Evolutionary conservation across 2,797 vertebrate genomes (phyloP).

Genomic region (Parambassis ranga): DNA sequence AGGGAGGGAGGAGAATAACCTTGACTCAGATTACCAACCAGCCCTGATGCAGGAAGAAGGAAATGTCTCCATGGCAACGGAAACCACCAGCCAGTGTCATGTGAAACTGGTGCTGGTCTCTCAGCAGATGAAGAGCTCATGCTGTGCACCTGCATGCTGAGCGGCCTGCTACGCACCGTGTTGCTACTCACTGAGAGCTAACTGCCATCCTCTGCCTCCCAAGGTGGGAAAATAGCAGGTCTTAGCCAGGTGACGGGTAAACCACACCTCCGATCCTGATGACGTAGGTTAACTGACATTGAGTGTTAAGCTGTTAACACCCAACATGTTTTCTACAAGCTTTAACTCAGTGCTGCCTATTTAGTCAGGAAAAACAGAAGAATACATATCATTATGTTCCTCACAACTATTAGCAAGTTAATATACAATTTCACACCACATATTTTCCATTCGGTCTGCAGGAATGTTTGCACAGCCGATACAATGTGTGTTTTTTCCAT

Average conservation of each 20-base stretch:
- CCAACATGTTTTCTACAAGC: neutral
- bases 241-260: constrained; percentile 32
- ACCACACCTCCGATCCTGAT: neutral
- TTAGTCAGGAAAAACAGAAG: neutral
- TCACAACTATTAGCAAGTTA: neutral
- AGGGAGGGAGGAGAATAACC: constrained; percentile 80
- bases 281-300: neutral
- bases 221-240: constrained; percentile 45
- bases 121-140: constrained; percentile 71
- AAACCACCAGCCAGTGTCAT: constrained; percentile 89
- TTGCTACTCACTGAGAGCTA: constrained; percentile 40
- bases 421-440: neutral
- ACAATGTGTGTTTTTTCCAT: neutral
- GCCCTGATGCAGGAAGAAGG: constrained; percentile 87
- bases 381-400: neutral
- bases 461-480: neutral
- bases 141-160: constrained; percentile 72
- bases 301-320: neutral
- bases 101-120: constrained; percentile 82
- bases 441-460: neutral
- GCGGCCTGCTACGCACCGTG: constrained; percentile 46
- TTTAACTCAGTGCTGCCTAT: neutral
- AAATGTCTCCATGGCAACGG: constrained; percentile 90
- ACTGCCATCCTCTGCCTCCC: constrained; percentile 48
- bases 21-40: constrained; percentile 86